These are phyloP conservation scores for Struthidea cinerea DNA, from an alignment of 2,113 vertebrate species.

Conservation along the genomic window DNA sequence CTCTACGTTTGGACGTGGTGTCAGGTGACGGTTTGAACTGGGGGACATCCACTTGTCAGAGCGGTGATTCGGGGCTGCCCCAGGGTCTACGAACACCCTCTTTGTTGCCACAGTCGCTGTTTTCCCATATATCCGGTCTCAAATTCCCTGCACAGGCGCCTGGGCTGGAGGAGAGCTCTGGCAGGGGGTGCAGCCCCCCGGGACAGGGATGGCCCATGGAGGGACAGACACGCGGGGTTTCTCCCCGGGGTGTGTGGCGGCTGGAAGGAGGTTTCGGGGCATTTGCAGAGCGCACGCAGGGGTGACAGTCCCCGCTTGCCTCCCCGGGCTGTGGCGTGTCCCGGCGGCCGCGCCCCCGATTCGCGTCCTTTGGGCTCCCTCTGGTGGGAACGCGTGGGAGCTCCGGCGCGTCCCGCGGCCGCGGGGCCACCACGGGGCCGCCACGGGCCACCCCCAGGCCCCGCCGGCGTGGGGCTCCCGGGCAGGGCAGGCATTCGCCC, in stretches of 20 bases:
- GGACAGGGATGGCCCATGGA: neutral
- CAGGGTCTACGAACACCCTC: accelerated
- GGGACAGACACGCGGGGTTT: accelerated
- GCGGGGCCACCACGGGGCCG: neutral
- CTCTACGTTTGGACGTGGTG: neutral
- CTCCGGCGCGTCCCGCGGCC: neutral
- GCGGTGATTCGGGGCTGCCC: accelerated
- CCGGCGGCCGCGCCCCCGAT: neutral
- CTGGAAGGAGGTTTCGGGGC: neutral
- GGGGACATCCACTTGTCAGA: neutral
- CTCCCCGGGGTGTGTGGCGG: accelerated
- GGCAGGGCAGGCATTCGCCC: neutral
- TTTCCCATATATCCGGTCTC: accelerated
- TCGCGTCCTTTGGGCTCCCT: slow-evolving; percentile 11
- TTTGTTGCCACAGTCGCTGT: neutral
- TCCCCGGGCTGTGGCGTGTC: neutral
- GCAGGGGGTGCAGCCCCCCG: accelerated
- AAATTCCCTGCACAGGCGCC: neutral
- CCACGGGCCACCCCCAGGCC: neutral
- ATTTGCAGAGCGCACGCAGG: neutral
- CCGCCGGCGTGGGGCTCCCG: neutral
- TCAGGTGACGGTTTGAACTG: neutral
- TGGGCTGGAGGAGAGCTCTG: neutral
- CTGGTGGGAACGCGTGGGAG: neutral
- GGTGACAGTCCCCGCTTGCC: neutral